Conservation (phyloP, 2,888 invertebrate genomes). For the Diloba caeruleocephala region DNA sequence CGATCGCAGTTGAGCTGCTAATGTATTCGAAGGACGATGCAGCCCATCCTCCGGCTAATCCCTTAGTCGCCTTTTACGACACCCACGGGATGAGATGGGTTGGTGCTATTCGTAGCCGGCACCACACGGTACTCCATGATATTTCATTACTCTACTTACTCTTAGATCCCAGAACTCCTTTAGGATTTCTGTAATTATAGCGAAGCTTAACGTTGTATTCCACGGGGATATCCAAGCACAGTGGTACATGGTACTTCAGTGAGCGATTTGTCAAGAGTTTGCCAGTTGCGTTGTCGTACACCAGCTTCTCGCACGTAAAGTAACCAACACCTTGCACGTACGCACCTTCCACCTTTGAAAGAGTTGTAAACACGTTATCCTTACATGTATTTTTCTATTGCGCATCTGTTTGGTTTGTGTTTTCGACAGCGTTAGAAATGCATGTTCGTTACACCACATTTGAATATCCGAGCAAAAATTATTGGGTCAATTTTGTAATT, state of each 20-base stretch:
- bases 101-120: too few species aligned
- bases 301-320: constrained; percentile 91
- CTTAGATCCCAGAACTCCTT: constrained; percentile 92
- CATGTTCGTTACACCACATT: too few species aligned
- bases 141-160: constrained; percentile 70
- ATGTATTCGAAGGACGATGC: too few species aligned
- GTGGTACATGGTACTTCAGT: constrained; percentile 92
- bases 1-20: too few species aligned
- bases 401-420: too few species aligned
- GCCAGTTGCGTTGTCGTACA: constrained; percentile 90
- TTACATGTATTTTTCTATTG: too few species aligned
- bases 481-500: too few species aligned
- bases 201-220: constrained; percentile 90
- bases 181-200: constrained; percentile 90
- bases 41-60: too few species aligned
- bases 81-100: too few species aligned
- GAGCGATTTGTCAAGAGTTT: constrained; percentile 91
- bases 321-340: constrained; percentile 92
- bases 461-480: too few species aligned
- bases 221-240: constrained; percentile 91
- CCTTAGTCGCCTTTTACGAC: too few species aligned
- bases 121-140: neutral
- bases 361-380: constrained; percentile 13
- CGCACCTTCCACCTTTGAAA: constrained; percentile 92
- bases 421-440: too few species aligned